These are phyloP conservation scores for Cheilosia grossa DNA, from an alignment of 2,888 invertebrate species.

Conservation along the genomic window DNA sequence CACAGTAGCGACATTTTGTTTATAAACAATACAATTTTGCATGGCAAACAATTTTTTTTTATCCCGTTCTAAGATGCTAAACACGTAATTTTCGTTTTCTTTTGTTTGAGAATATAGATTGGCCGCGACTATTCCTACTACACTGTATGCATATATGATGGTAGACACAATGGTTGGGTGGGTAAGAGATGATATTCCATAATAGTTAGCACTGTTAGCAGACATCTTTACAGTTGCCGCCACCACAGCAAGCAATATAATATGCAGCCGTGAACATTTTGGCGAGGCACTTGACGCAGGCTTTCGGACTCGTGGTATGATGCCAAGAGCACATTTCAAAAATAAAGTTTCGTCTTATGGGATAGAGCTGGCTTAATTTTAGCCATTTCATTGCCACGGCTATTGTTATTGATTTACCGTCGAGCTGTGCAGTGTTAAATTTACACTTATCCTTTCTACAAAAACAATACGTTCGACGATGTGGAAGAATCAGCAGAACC, in stretches of 20 bases:
- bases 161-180: not conserved
- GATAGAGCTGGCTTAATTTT: not conserved
- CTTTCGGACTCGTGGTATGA: constrained; percentile 6
- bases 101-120: constrained; percentile 2
- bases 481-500: too few species aligned
- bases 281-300: constrained; percentile 6
- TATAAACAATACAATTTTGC: constrained; percentile 20
- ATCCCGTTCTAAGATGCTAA: not conserved
- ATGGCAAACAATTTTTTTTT: not conserved
- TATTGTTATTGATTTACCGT: too few species aligned
- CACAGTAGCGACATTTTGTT: not conserved
- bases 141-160: not conserved
- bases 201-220: not conserved
- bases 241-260: not conserved
- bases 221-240: constrained; percentile 31
- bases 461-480: too few species aligned
- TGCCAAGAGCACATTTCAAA: constrained; percentile 34
- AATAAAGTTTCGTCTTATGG: not conserved
- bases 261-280: constrained; percentile 24
- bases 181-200: not conserved
- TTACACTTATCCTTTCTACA: too few species aligned
- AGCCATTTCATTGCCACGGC: too few species aligned
- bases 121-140: too few species aligned
- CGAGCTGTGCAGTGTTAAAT: too few species aligned
- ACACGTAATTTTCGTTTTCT: constrained; percentile 1